Conservation (phyloP, 2,797 vertebrate genomes). For the Halcyon smyrnensis region DNA sequence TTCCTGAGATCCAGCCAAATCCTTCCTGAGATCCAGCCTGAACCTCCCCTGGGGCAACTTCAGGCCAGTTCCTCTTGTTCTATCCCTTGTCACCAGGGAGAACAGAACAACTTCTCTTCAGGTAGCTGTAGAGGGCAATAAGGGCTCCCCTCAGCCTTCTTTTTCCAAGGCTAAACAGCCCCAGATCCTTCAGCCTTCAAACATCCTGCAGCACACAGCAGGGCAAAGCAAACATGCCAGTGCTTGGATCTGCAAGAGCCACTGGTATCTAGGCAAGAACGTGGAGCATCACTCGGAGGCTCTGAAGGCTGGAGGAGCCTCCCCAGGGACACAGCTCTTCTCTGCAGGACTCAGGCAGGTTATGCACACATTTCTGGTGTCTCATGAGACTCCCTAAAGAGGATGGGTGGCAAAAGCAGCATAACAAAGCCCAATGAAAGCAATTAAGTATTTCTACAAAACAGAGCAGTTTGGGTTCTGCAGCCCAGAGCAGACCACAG, state of each 20-base stretch:
- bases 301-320: neutral
- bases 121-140: too few relatives aligned
- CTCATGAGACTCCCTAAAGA: neutral
- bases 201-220: neutral
- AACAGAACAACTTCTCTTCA: too few relatives aligned
- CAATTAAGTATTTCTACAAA: neutral
- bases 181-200: too few relatives aligned
- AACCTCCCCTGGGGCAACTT: too few relatives aligned
- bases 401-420: neutral
- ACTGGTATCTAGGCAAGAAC: accelerated
- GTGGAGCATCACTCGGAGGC: neutral
- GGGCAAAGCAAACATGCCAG: accelerated
- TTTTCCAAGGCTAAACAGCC: too few relatives aligned
- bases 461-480: neutral
- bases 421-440: neutral
- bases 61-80: too few relatives aligned
- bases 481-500: neutral
- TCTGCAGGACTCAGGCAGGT: accelerated
- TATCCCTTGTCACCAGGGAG: too few relatives aligned
- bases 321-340: neutral
- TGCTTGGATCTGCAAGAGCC: neutral
- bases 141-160: too few relatives aligned
- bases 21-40: too few relatives aligned
- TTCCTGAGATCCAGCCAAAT: too few relatives aligned
- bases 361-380: accelerated